Evolutionary conservation across 2,888 invertebrate genomes (phyloP).

Genomic region (Ephialtes manifestator): DNA sequence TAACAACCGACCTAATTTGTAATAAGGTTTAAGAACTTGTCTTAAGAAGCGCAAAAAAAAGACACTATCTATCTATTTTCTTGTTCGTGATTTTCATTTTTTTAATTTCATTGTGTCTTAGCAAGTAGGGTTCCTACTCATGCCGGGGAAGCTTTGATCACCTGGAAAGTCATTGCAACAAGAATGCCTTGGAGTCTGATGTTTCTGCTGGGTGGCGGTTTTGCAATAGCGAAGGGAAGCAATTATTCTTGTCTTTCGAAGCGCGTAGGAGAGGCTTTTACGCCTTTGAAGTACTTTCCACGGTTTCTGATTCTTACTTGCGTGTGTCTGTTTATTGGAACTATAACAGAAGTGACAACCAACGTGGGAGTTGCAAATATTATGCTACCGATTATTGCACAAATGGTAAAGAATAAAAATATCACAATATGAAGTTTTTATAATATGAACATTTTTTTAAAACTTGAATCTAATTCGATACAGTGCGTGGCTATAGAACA

Average conservation of each 20-base stretch:
- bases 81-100: too few species aligned
- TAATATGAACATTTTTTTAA: neutral
- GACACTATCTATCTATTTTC: too few species aligned
- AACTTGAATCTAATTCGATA: conserved; percentile 1
- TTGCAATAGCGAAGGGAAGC: conserved; percentile 88
- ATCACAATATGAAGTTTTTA: neutral
- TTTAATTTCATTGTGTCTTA: neutral
- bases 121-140: conserved; percentile 72
- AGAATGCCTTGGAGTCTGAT: conserved; percentile 88
- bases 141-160: conserved; percentile 84
- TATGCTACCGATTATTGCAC: conserved; percentile 87
- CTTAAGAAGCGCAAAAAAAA: too few species aligned
- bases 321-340: conserved; percentile 86
- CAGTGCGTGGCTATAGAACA: conserved; percentile 79
- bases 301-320: conserved; percentile 85
- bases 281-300: conserved; percentile 82
- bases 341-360: conserved; percentile 87
- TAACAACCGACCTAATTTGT: too few species aligned
- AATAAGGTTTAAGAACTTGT: too few species aligned
- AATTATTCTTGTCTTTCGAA: conserved; percentile 86
- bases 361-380: conserved; percentile 88
- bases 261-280: conserved; percentile 85
- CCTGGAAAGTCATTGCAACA: conserved; percentile 87
- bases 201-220: conserved; percentile 88
- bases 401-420: conserved; percentile 81